Evolutionary conservation across 2,113 vertebrate genomes (phyloP), one percentile per base, ranked within the genome.

Genomic region (Amblyopsis rosae): DNA sequence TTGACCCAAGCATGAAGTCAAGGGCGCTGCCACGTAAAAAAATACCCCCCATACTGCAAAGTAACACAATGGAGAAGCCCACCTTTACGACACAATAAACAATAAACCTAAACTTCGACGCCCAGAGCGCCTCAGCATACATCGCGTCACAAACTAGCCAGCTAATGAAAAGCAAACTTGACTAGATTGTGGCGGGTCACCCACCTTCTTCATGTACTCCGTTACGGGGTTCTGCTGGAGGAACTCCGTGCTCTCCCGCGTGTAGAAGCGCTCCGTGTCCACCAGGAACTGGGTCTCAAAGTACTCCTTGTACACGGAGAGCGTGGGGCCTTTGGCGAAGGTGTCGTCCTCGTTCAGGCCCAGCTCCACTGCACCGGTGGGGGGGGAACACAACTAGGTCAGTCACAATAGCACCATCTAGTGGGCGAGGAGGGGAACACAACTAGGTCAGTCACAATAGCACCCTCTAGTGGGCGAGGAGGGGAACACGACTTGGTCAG

Each of bases 161-260:
- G 3, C 26, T 26, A 26, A 26, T 26, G 3, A 26, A 26, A 26
- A 26, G 26, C 26, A 26, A 26, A 26, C 26, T 26, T 26, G 26
- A 26, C 26, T 26, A 2, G 26, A 26, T 1, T 26, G 26, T 26
- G 2, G 26, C 2, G 11, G 9, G 12, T 19, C 8, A 61, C 74
- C 61, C 79, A 96, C 95, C 93, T 96, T 96, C 81, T 96, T 96
- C 95, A 96, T 96, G 73, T 96, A 96, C 60, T 96, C 95, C 49
- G 95, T 96, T 59, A 96, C 95, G 1, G 95, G 95, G 69, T 96
- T 96, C 76, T 96, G 95, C 73, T 95, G 95, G 71, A 96, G 87
- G 89, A 96, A 96, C 75, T 96, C 95, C 62, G 95, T 96, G 82
- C 95, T 96, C 86, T 96, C 95, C 82, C 95, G 92, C 60, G 95